Percentiles rank a stretch among this genome's conserved stretches.
These are phyloP conservation scores for Drosophila santomea DNA, from an alignment of 1,140 invertebrate genomes.

Conservation along the genomic window DNA sequence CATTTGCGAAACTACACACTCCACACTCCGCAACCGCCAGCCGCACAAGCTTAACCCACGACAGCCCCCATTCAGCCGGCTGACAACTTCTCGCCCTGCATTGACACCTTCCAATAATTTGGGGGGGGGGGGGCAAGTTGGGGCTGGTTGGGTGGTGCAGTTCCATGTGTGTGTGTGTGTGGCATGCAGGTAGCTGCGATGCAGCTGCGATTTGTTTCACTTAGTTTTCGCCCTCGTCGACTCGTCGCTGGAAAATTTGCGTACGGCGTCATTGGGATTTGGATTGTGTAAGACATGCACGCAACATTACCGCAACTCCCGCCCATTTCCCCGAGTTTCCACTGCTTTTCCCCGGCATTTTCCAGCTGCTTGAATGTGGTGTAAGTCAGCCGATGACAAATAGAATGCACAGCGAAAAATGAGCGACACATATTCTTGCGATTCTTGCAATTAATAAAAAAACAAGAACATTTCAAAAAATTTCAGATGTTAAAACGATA, in stretches of 20 bases:
- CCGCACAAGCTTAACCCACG: constrained; percentile 28
- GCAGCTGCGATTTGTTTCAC: constrained; percentile 74
- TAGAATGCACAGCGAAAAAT: constrained; percentile 17
- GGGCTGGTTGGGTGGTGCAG: constrained; percentile 2
- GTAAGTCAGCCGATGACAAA: constrained; percentile 56
- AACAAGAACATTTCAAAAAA: no score
- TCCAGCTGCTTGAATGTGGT: constrained; percentile 34
- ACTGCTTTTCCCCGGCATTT: constrained; percentile 10
- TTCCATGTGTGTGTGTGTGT: not conserved
- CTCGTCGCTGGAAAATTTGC: constrained; percentile 56
- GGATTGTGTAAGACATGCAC: constrained; percentile 79
- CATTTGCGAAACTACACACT: constrained; percentile 7
- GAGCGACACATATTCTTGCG: no score
- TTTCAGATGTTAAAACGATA: not conserved
- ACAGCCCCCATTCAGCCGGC: constrained; percentile 26
- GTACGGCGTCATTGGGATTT: constrained; percentile 65
- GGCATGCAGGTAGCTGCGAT: constrained; percentile 37
- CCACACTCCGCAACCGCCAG: constrained; percentile 6
- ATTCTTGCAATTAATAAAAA: no score
- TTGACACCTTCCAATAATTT: constrained; percentile 78
- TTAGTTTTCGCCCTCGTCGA: constrained; percentile 43
- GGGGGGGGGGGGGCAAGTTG: not conserved
- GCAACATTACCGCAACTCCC: constrained; percentile 67
- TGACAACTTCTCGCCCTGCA: constrained; percentile 32
- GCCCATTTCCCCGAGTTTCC: not conserved